Conservation (phyloP, 23 tunicate genomes). For the Trididemnum miniatum region DNA sequence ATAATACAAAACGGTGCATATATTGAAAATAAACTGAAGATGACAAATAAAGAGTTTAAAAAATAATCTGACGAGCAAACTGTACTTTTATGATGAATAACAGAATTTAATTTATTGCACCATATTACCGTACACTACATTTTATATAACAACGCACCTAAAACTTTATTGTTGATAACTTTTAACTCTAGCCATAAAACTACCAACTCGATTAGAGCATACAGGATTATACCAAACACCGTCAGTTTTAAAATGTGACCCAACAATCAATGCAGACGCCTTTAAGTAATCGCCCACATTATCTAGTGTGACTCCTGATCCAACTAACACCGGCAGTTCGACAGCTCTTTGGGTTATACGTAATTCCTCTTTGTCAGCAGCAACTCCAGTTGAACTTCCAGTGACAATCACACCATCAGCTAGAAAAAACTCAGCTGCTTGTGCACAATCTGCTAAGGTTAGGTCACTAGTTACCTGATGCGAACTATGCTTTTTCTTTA, state of each 20-base stretch:
- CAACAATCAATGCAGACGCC: conserved; percentile 56
- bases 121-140: too few relatives aligned
- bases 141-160: too few relatives aligned
- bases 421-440: conserved; percentile 82
- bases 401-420: conserved; percentile 85
- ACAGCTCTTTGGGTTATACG: conserved; percentile 3
- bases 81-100: too few relatives aligned
- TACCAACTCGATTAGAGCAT: conserved; percentile 27
- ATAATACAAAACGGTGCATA: too few relatives aligned
- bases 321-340: conserved; percentile 71
- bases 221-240: conserved; percentile 79
- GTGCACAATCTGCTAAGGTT: conserved; percentile 48
- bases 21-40: too few relatives aligned
- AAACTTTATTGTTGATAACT: too few relatives aligned
- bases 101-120: too few relatives aligned
- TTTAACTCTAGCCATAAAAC: conserved; percentile 51
- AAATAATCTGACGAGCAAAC: too few relatives aligned
- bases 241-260: conserved; percentile 73
- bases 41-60: too few relatives aligned
- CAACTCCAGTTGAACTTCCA: conserved; percentile 64
- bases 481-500: conserved; percentile 94
- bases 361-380: conserved; percentile 41
- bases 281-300: conserved; percentile 47
- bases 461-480: conserved; percentile 85
- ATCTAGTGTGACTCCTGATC: conserved; percentile 77